Evolutionary conservation across 2,797 vertebrate species (phyloP).

Genomic region (Meda fulgida): DNA sequence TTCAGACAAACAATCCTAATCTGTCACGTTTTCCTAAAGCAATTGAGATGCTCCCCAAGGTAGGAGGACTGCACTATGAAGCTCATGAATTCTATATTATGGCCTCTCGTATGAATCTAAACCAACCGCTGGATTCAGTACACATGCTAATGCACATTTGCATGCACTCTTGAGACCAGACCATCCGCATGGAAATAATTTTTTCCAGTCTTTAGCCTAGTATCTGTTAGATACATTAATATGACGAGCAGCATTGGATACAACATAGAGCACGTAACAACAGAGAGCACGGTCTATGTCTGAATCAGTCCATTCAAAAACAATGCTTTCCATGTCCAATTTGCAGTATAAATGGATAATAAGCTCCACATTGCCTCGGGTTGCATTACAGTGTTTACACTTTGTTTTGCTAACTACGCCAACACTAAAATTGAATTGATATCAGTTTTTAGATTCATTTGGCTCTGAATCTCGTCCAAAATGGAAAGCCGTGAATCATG

Average conservation of each 20-base stretch:
- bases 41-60: constrained; percentile 45
- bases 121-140: constrained; percentile 1
- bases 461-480: constrained; percentile 5
- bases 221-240: constrained; percentile 53
- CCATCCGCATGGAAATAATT: constrained; percentile 43
- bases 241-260: constrained; percentile 15
- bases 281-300: constrained; percentile 8
- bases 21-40: constrained; percentile 11
- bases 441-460: constrained; percentile 12
- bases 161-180: constrained; percentile 17
- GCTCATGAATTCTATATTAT: constrained; percentile 34
- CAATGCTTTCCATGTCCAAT: not conserved
- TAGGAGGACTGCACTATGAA: not conserved
- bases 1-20: constrained; percentile 26
- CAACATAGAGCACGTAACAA: constrained; percentile 10
- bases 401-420: not conserved
- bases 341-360: not conserved
- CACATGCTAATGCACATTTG: constrained; percentile 24
- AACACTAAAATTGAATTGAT: not conserved
- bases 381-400: not conserved
- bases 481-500: not conserved
- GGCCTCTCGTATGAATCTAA: constrained; percentile 36
- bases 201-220: constrained; percentile 49
- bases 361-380: not conserved
- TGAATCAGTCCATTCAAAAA: constrained; percentile 9